Percentiles rank a stretch among this genome's conserved stretches.
Evolutionary conservation across 64 coral and sea anemone species (phyloP).

Genomic region (Montipora foliosa): DNA sequence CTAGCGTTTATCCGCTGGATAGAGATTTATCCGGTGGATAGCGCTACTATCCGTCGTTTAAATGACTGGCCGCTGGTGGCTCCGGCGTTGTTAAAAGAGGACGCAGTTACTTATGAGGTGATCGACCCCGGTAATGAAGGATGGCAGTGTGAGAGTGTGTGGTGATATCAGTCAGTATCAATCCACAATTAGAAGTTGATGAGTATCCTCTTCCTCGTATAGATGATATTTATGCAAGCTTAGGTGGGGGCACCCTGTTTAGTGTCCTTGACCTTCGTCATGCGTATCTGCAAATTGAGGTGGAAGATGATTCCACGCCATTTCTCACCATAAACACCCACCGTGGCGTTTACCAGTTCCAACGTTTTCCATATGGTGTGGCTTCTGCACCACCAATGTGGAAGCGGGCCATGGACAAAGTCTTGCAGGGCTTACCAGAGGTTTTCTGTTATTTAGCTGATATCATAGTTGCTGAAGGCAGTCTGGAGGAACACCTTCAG

Average conservation of each 20-base stretch:
- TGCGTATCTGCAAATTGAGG: slow-evolving; percentile 43
- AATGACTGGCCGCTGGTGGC: too few relatives aligned
- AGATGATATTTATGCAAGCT: slow-evolving; percentile 35
- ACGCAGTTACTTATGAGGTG: too few relatives aligned
- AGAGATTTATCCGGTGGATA: too few relatives aligned
- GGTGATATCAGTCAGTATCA: slow-evolving; percentile 42
- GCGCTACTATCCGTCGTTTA: too few relatives aligned
- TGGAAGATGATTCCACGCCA: slow-evolving; percentile 18
- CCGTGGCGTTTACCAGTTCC: slow-evolving; percentile 20
- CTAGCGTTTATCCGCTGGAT: too few relatives aligned
- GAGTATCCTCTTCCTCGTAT: slow-evolving; percentile 38
- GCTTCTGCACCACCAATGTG: slow-evolving; percentile 40
- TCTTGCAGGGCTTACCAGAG: not conserved
- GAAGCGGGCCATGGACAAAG: slow-evolving; percentile 45
- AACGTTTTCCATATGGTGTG: slow-evolving; percentile 24
- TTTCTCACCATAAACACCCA: slow-evolving; percentile 36
- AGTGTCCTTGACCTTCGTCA: slow-evolving; percentile 5
- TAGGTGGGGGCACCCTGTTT: slow-evolving; percentile 14
- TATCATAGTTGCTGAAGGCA: not conserved
- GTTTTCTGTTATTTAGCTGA: slow-evolving; percentile 37
- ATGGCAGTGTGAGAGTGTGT: slow-evolving; percentile 23
- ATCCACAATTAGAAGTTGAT: slow-evolving; percentile 20
- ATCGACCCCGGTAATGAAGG: not conserved
- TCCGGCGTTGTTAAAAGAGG: too few relatives aligned
- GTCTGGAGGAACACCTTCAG: not conserved